Conservation (phyloP, 2,888 invertebrate species). For the Miltochrista miniata region DNA sequence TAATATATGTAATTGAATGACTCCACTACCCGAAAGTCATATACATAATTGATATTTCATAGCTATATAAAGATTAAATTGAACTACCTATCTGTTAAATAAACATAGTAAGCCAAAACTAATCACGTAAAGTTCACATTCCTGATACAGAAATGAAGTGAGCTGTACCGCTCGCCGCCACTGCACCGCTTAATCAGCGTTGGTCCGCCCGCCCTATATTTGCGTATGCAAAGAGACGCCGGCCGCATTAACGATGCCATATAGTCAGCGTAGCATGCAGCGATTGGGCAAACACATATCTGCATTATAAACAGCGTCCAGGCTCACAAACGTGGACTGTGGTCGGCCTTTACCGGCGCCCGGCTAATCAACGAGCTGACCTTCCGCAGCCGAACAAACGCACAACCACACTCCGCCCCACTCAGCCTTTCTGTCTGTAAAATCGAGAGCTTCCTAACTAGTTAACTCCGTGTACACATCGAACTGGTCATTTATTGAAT, state of each 20-base stretch:
- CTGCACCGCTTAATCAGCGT: constrained; percentile 81
- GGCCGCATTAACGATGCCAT: constrained; percentile 83
- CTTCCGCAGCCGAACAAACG: constrained; percentile 77
- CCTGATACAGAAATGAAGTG: constrained; percentile 71
- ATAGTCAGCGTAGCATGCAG: constrained; percentile 82
- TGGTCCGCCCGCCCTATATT: constrained; percentile 81
- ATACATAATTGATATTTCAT: too few species aligned
- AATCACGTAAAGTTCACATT: constrained; percentile 68
- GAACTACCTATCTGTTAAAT: constrained; percentile 2
- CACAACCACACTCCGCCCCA: constrained; percentile 52
- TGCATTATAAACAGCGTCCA: constrained; percentile 84
- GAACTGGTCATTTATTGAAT: constrained; percentile 34
- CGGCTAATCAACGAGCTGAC: constrained; percentile 82
- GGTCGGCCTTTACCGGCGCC: constrained; percentile 80
- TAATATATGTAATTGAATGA: constrained; percentile 4
- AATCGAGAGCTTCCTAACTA: constrained; percentile 46
- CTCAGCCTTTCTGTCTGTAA: constrained; percentile 47
- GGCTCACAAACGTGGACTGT: constrained; percentile 81
- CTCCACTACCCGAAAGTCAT: not conserved
- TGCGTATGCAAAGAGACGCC: constrained; percentile 83
- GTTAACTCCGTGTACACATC: constrained; percentile 33
- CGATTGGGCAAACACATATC: constrained; percentile 84
- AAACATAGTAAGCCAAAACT: constrained; percentile 52
- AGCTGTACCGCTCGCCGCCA: constrained; percentile 45
- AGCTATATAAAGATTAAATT: too few species aligned